Evolutionary conservation across 2,888 invertebrate genomes (phyloP).

Genomic region (Acutogordius australiensis): DNA sequence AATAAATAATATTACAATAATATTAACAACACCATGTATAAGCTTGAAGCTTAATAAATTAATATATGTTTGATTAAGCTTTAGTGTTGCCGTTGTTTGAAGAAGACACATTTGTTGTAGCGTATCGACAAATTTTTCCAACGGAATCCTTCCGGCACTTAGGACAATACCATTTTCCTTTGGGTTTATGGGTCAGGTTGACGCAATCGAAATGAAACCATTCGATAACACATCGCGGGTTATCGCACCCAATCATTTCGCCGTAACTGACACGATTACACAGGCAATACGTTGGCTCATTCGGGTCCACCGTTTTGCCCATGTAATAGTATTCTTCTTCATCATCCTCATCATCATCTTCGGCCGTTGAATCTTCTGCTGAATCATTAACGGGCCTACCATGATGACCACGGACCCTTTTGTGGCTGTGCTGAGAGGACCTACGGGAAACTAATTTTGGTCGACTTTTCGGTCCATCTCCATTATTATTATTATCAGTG

Average conservation of each 20-base stretch:
- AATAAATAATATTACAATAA: too few relatives aligned
- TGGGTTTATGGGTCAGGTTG: background rate
- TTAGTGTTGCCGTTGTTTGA: too few relatives aligned
- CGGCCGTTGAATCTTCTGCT: background rate
- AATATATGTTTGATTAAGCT: too few relatives aligned
- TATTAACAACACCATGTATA: too few relatives aligned
- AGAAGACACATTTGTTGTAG: too few relatives aligned
- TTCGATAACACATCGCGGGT: background rate
- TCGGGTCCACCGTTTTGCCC: background rate
- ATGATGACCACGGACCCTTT: too few relatives aligned
- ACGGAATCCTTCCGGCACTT: background rate
- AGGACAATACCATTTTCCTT: background rate
- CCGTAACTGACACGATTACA: background rate
- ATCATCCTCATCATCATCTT: background rate
- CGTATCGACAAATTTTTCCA: too few relatives aligned
- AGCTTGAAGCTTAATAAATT: too few relatives aligned
- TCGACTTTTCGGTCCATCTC: too few relatives aligned
- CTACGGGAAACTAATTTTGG: too few relatives aligned
- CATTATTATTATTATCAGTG: too few relatives aligned
- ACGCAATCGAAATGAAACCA: conserved; percentile 8
- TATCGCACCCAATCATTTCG: conserved; percentile 5
- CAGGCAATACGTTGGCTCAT: background rate
- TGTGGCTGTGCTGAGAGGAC: too few relatives aligned
- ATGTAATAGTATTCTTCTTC: background rate
- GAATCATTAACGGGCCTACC: background rate